Conservation (phyloP, 2,113 vertebrate species). For the Garra rufa region DNA sequence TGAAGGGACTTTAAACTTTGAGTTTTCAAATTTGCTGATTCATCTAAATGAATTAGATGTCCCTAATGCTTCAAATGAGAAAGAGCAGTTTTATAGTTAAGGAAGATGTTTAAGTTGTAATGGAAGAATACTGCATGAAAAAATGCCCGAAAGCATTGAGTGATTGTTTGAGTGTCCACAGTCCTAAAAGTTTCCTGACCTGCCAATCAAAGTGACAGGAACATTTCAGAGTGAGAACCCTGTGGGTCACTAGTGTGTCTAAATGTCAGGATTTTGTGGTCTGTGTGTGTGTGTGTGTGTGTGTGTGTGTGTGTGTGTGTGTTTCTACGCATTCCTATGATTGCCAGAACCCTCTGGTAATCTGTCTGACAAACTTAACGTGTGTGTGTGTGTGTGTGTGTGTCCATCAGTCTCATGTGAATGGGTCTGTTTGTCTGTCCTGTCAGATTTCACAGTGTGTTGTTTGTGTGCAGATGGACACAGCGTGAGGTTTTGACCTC, state of each 20-base stretch:
- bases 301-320: neutral
- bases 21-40: too few species aligned
- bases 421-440: neutral
- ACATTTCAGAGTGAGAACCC: conserved; percentile 7
- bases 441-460: conserved; percentile 8
- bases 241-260: neutral
- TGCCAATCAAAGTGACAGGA: conserved; percentile 21
- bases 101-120: neutral
- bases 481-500: conserved; percentile 28
- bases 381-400: conserved; percentile 26
- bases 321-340: neutral
- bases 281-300: neutral
- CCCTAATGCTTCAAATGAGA: too few species aligned
- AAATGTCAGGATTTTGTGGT: neutral
- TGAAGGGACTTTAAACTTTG: too few species aligned
- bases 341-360: conserved; percentile 24
- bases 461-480: conserved; percentile 32
- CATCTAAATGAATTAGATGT: too few species aligned
- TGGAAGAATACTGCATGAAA: neutral
- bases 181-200: neutral
- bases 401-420: neutral
- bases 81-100: neutral
- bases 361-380: conserved; percentile 11
- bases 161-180: neutral
- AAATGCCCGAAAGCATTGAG: neutral